phyloP scores from a whole-genome alignment of 2,888 invertebrate genomes.

The Idaea biselata region DNA sequence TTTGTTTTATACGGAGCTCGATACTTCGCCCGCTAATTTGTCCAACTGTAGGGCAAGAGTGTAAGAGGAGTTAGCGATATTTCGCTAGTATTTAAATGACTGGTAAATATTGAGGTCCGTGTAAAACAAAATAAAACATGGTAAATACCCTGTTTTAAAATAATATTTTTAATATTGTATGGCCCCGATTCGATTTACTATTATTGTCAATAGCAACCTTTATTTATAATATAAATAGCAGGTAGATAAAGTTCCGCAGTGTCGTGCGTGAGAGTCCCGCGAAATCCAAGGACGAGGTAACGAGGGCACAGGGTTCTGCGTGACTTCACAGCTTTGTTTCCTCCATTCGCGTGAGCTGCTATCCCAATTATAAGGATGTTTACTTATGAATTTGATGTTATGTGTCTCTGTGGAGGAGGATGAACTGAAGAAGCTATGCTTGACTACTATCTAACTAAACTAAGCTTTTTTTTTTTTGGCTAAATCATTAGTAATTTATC shows the following conservation, averaged over 20 bases:
- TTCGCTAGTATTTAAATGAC: too few species aligned
- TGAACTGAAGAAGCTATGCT: not conserved
- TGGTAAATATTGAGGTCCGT: too few species aligned
- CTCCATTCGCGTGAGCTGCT: constrained; percentile 32
- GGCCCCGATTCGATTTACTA: not conserved
- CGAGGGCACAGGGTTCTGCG: constrained; percentile 49
- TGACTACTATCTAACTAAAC: too few species aligned
- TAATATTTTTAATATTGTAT: not conserved
- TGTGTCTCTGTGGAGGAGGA: not conserved
- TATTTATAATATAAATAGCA: not conserved
- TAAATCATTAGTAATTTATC: too few species aligned
- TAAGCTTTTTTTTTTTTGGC: too few species aligned
- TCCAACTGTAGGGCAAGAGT: too few species aligned
- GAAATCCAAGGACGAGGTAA: constrained; percentile 49
- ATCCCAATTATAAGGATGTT: constrained; percentile 32
- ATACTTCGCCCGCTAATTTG: too few species aligned
- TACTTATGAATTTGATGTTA: constrained; percentile 13
- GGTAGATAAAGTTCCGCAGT: constrained; percentile 36
- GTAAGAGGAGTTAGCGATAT: too few species aligned
- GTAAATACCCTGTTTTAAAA: not conserved
- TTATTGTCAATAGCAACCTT: not conserved
- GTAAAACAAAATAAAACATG: too few species aligned
- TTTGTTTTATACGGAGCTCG: too few species aligned
- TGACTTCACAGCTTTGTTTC: constrained; percentile 49
- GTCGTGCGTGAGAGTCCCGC: constrained; percentile 43